These are phyloP conservation scores for Drosophila setosimentum DNA, from an alignment of 2,888 invertebrate species.

Conservation along the genomic window DNA sequence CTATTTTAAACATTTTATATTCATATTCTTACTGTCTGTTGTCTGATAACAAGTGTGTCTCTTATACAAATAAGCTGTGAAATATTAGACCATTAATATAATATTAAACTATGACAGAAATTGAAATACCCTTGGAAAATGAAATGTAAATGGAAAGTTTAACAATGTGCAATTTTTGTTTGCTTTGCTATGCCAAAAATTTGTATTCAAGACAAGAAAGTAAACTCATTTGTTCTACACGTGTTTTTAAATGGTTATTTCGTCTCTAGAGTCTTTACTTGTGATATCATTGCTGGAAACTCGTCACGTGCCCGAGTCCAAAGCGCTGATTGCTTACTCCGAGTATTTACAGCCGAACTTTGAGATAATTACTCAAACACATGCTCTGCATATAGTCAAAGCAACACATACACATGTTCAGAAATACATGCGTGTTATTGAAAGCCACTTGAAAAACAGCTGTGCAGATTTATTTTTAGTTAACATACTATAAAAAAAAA, in stretches of 20 bases:
- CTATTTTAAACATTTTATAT: no score
- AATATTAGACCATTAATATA: not conserved
- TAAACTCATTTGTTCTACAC: not conserved
- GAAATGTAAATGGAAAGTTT: not conserved
- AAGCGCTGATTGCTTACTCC: not conserved
- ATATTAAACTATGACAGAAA: not conserved
- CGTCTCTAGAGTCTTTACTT: not conserved
- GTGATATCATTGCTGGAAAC: constrained; percentile 1
- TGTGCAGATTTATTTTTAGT: not conserved
- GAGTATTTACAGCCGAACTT: not conserved
- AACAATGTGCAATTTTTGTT: not conserved
- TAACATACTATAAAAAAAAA: not conserved
- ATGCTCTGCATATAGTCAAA: not conserved
- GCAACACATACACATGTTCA: not conserved
- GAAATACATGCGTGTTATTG: not conserved
- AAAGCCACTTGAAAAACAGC: not conserved
- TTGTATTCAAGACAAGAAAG: not conserved
- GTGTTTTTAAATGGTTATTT: not conserved
- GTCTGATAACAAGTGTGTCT: constrained; percentile 13
- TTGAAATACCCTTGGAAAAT: not conserved
- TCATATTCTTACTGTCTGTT: not conserved
- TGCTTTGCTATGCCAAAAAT: not conserved
- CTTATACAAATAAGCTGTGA: not conserved
- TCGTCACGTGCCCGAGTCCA: constrained; percentile 12
- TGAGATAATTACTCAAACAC: not conserved